These are phyloP conservation scores for Sphenopsis melanotis DNA, from an alignment of 2,797 vertebrate species.

Conservation along the genomic window DNA sequence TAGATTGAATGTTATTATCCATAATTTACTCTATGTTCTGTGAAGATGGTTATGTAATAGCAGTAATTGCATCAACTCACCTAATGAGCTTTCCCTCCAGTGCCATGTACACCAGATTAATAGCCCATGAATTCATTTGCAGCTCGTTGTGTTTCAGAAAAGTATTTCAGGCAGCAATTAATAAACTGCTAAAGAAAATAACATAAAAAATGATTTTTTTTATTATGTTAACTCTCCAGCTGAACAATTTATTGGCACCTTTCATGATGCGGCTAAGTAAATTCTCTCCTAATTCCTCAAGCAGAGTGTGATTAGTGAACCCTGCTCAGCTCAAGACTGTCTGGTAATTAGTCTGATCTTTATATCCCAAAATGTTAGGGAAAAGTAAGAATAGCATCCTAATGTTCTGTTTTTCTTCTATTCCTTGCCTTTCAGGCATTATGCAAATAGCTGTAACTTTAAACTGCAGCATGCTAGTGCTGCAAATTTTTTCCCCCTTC, in stretches of 20 bases:
- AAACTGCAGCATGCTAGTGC: neutral
- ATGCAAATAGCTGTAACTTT: neutral
- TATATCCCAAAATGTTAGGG: slow-evolving; percentile 3
- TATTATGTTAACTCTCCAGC: slow-evolving; percentile 63
- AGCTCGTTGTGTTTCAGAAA: slow-evolving; percentile 70
- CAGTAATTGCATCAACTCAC: slow-evolving; percentile 69
- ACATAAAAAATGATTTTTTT: slow-evolving; percentile 62
- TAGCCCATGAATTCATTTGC: slow-evolving; percentile 74
- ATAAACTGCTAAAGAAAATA: slow-evolving; percentile 69
- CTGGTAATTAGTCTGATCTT: slow-evolving; percentile 40
- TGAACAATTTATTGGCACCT: slow-evolving; percentile 67
- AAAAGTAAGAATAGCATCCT: neutral
- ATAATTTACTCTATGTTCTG: slow-evolving; percentile 70
- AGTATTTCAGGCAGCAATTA: slow-evolving; percentile 69
- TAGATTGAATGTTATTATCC: slow-evolving; percentile 63
- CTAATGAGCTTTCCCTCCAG: slow-evolving; percentile 71
- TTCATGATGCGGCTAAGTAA: slow-evolving; percentile 31
- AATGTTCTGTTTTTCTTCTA: neutral
- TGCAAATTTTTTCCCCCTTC: neutral
- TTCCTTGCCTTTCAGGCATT: slow-evolving; percentile 11
- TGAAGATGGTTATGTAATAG: slow-evolving; percentile 72
- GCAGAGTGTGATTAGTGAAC: slow-evolving; percentile 31
- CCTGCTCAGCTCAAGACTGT: neutral
- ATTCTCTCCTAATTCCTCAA: slow-evolving; percentile 49
- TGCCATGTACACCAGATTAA: slow-evolving; percentile 73